A percentile compares a stretch with the other conserved stretches of the same genome.
These are phyloP conservation scores for Arvicanthis niloticus DNA, from an alignment of 2,113 vertebrate genomes.

Conservation along the genomic window DNA sequence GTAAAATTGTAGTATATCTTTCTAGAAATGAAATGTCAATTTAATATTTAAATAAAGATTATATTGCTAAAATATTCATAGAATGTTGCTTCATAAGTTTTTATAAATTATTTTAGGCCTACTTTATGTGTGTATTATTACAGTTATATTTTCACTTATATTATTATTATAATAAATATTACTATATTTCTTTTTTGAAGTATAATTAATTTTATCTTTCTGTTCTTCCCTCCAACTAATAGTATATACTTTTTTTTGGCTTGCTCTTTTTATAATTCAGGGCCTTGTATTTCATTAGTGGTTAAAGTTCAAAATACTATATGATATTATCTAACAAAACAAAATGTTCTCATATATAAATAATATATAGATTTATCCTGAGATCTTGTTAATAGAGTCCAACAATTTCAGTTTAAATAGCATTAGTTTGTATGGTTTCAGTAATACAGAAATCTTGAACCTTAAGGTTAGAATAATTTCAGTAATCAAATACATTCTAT, in stretches of 20 bases:
- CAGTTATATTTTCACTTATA: not conserved
- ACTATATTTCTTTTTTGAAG: not conserved
- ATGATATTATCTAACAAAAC: not conserved
- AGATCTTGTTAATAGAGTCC: too few species aligned
- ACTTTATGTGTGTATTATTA: not conserved
- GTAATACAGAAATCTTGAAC: not conserved
- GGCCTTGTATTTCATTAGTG: not conserved
- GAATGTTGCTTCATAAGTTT: not conserved
- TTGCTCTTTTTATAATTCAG: not conserved
- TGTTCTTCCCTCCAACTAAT: not conserved
- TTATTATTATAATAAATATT: not conserved
- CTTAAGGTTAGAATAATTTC: not conserved
- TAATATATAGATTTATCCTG: not conserved
- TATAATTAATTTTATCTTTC: not conserved
- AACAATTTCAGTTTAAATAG: not conserved
- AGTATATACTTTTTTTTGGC: not conserved
- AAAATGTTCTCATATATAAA: not conserved
- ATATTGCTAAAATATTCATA: not conserved
- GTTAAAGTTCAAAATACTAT: not conserved
- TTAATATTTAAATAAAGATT: not conserved
- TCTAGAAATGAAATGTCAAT: not conserved
- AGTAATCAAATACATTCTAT: not conserved
- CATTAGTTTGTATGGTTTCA: not conserved
- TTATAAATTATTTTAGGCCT: not conserved
- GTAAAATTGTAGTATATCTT: not conserved